These are phyloP conservation scores for Enteromius thamalakanensis DNA, from an alignment of 2,797 vertebrate species.

Conservation along the genomic window DNA sequence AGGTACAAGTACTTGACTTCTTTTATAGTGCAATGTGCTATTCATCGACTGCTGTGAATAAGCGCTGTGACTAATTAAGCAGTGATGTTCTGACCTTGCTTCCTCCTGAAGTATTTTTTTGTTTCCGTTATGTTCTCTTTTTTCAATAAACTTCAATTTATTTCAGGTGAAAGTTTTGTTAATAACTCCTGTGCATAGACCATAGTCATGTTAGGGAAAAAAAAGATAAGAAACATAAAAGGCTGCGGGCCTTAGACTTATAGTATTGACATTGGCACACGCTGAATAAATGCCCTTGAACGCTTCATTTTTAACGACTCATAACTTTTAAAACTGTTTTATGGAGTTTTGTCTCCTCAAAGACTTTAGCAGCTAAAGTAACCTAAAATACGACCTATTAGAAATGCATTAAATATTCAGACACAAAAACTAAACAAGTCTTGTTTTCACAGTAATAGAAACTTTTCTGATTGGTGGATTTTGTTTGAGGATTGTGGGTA, in stretches of 20 bases:
- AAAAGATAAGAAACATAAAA: not conserved
- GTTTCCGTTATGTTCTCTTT: not conserved
- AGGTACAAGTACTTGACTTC: not conserved
- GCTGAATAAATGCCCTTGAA: not conserved
- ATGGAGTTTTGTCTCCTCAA: not conserved
- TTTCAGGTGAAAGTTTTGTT: not conserved
- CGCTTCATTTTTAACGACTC: not conserved
- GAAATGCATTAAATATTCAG: not conserved
- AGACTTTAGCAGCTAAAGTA: not conserved
- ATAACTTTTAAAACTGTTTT: not conserved
- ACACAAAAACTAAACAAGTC: not conserved
- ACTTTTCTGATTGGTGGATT: not conserved
- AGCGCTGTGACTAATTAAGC: not conserved
- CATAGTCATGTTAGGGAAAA: not conserved
- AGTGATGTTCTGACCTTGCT: not conserved
- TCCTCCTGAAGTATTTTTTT: not conserved
- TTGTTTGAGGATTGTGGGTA: constrained; percentile 12
- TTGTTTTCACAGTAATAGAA: not conserved
- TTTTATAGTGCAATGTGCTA: not conserved
- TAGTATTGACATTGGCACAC: not conserved
- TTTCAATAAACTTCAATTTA: not conserved
- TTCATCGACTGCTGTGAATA: not conserved
- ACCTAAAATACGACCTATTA: not conserved
- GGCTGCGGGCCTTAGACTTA: not conserved
- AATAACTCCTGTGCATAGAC: not conserved